Conservation (phyloP, 2,113 vertebrate genomes). For the Cynopterus brachyotis region DNA sequence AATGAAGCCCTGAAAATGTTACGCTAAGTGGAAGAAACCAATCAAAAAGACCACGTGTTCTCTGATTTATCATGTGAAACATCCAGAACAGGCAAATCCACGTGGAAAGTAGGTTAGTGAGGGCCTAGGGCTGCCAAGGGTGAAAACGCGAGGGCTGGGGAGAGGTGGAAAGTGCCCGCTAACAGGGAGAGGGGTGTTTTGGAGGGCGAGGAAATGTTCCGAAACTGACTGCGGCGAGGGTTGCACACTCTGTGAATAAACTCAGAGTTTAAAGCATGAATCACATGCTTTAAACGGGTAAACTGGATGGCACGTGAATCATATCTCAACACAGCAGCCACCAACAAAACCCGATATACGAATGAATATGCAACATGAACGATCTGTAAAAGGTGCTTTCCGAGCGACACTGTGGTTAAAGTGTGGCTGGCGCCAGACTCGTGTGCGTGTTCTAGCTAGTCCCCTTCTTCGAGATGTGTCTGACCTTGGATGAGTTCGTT, state of each 20-base stretch:
- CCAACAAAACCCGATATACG: not conserved
- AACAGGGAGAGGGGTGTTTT: accelerated
- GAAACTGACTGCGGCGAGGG: not conserved
- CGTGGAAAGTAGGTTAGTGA: not conserved
- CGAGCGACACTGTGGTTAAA: not conserved
- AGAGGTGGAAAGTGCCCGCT: not conserved
- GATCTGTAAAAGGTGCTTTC: not conserved
- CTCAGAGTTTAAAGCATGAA: not conserved
- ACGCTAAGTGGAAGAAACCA: not conserved
- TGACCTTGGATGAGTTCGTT: not conserved
- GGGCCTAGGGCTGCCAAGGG: accelerated
- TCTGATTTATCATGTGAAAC: not conserved
- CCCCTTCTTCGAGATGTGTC: not conserved
- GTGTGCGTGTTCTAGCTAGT: not conserved
- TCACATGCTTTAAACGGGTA: not conserved
- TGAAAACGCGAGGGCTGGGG: not conserved
- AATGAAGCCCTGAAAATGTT: not conserved
- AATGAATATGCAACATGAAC: not conserved
- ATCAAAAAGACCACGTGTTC: not conserved
- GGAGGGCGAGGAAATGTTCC: not conserved
- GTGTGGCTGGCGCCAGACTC: not conserved
- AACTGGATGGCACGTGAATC: not conserved
- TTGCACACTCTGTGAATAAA: not conserved
- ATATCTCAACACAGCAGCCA: not conserved
- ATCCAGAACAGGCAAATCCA: not conserved